Evolutionary conservation across 2,113 vertebrate species (phyloP).

Genomic region (Micronycteris hirsuta): DNA sequence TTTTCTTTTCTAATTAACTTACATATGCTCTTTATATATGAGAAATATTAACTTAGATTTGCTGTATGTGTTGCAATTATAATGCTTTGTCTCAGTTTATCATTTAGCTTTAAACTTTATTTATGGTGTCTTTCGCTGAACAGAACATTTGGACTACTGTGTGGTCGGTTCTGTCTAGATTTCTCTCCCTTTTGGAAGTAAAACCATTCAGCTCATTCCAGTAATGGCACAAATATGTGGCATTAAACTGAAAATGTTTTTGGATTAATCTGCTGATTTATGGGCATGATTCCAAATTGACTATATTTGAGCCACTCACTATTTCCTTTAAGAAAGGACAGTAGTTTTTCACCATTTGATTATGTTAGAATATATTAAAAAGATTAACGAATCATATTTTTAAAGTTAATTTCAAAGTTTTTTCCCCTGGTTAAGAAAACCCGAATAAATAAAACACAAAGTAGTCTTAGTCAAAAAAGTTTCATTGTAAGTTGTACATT

Average conservation of each 20-base stretch:
- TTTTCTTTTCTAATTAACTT: neutral
- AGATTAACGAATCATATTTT: neutral
- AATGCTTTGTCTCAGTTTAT: neutral
- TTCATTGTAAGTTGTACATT: neutral
- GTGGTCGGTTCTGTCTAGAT: neutral
- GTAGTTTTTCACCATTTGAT: neutral
- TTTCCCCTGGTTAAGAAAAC: neutral
- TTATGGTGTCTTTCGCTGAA: neutral
- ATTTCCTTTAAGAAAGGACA: neutral
- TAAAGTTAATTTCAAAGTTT: neutral
- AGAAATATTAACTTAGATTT: neutral
- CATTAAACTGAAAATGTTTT: neutral
- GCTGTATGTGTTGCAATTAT: neutral
- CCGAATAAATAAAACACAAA: neutral
- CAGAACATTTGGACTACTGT: neutral
- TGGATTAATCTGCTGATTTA: neutral
- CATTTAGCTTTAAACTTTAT: neutral
- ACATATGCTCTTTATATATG: neutral
- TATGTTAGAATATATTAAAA: slow-evolving; percentile 10
- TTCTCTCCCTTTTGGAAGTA: neutral
- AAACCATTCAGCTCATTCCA: neutral
- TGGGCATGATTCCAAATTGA: neutral
- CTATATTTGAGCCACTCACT: neutral
- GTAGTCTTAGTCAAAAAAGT: neutral
- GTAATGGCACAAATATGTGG: neutral